Conservation (phyloP, 1,140 invertebrate genomes). For the Caenorhabditis latens region DNA sequence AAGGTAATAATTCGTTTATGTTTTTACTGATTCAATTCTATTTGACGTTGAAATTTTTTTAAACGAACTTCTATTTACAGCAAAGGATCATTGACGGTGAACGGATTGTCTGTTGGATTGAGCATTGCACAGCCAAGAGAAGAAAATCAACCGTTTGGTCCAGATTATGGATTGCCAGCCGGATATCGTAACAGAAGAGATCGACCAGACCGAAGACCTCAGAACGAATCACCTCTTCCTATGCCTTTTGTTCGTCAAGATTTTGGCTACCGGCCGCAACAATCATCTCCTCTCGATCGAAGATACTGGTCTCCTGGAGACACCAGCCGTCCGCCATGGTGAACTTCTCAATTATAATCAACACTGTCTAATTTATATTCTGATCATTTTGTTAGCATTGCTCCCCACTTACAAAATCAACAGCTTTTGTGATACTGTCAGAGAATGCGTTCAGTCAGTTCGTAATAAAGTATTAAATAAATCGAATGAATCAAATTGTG, state of each 20-base stretch:
- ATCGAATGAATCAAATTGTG: too few relatives aligned
- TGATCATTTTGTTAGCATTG: slow-evolving; percentile 31
- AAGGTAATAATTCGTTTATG: not conserved
- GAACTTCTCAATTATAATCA: not conserved
- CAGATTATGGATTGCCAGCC: slow-evolving; percentile 39
- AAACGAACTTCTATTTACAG: slow-evolving; percentile 1
- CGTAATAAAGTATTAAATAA: too few relatives aligned
- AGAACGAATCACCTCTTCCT: not conserved
- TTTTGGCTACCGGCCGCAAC: not conserved
- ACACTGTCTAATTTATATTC: not conserved
- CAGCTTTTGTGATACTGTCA: not conserved
- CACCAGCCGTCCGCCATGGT: not conserved
- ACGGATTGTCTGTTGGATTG: slow-evolving; percentile 39
- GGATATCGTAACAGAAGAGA: slow-evolving; percentile 20
- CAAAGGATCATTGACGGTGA: slow-evolving; percentile 32
- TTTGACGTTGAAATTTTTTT: not conserved
- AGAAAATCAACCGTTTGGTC: slow-evolving; percentile 21
- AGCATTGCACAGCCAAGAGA: slow-evolving; percentile 28
- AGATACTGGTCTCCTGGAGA: slow-evolving; percentile 31
- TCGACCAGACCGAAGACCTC: not conserved
- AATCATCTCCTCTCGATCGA: slow-evolving; percentile 19
- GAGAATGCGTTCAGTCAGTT: not conserved
- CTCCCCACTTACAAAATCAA: not conserved
- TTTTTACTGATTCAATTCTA: not conserved
- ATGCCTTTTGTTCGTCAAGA: slow-evolving; percentile 29